phyloP scores from a whole-genome alignment of 1,140 invertebrate species.

The Calosoma granatense region DNA sequence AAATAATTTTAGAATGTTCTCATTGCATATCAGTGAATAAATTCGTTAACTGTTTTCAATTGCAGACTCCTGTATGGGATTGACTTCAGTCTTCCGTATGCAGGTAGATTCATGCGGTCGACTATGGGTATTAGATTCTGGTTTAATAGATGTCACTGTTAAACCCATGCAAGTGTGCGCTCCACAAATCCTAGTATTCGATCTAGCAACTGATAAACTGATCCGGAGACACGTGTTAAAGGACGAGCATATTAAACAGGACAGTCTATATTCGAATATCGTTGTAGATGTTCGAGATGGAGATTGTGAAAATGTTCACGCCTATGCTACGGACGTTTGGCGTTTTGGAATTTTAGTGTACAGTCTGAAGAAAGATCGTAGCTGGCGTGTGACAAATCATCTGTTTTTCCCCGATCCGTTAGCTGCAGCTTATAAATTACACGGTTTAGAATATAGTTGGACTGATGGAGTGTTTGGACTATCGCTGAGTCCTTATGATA shows the following conservation, averaged over 20 bases:
- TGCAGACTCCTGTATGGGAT: conserved; percentile 42
- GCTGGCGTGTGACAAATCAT: conserved; percentile 64
- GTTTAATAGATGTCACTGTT: conserved; percentile 57
- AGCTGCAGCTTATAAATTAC: conserved; percentile 54
- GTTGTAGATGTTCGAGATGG: conserved; percentile 51
- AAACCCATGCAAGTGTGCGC: conserved; percentile 58
- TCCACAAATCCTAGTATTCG: conserved; percentile 62
- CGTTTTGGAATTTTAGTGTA: conserved; percentile 61
- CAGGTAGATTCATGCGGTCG: conserved; percentile 56
- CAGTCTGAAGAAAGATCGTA: conserved; percentile 48
- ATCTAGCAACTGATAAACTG: conserved; percentile 51
- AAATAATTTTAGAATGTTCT: conserved; percentile 1
- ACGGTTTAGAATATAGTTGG: conserved; percentile 69
- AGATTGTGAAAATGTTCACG: conserved; percentile 54
- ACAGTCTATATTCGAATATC: conserved; percentile 65
- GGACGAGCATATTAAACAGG: conserved; percentile 52
- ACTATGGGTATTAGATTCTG: conserved; percentile 69
- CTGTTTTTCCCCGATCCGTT: conserved; percentile 69
- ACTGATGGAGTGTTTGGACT: conserved; percentile 71
- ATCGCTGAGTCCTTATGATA: conserved; percentile 49
- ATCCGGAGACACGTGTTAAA: conserved; percentile 53
- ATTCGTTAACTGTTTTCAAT: background rate
- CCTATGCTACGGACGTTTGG: conserved; percentile 67
- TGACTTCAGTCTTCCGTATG: conserved; percentile 70
- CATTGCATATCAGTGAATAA: background rate